Evolutionary conservation across 2,888 invertebrate species (phyloP).

Genomic region (Melanophora roralis): DNA sequence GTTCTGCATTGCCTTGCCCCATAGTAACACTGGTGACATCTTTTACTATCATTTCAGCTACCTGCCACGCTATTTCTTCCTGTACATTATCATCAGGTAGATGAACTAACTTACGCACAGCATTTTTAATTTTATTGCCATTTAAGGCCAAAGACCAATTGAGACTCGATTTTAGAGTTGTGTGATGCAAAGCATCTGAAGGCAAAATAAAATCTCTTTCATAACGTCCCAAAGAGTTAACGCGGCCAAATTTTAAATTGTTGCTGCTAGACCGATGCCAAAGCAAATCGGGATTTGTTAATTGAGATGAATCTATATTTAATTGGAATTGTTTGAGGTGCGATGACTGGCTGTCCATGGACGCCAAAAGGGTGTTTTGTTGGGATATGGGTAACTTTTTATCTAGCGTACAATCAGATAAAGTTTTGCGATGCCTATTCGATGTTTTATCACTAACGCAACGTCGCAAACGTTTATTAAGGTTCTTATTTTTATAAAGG

Average conservation of each 20-base stretch:
- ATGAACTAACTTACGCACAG: slow-evolving; percentile 88
- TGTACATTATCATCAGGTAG: slow-evolving; percentile 91
- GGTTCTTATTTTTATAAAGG: background rate
- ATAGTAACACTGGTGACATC: slow-evolving; percentile 92
- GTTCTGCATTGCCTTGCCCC: slow-evolving; percentile 8
- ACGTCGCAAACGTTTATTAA: slow-evolving; percentile 38
- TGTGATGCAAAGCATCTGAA: slow-evolving; percentile 77
- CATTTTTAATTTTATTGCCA: slow-evolving; percentile 78
- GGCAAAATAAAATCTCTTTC: slow-evolving; percentile 85
- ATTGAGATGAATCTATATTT: slow-evolving; percentile 88
- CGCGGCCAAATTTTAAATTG: slow-evolving; percentile 87
- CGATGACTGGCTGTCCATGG: slow-evolving; percentile 78
- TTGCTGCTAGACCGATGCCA: slow-evolving; percentile 82
- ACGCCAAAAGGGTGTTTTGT: slow-evolving; percentile 86
- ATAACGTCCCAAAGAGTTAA: slow-evolving; percentile 93
- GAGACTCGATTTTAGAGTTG: slow-evolving; percentile 62
- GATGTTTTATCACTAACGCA: slow-evolving; percentile 56
- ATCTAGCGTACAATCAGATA: slow-evolving; percentile 82
- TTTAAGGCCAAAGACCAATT: slow-evolving; percentile 72
- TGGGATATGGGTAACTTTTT: slow-evolving; percentile 80
- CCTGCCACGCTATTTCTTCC: slow-evolving; percentile 98
- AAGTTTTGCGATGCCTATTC: slow-evolving; percentile 79
- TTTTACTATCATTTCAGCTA: slow-evolving; percentile 97
- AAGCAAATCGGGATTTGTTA: slow-evolving; percentile 91
- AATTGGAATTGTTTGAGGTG: slow-evolving; percentile 75